phyloP scores from a whole-genome alignment of 2,113 vertebrate genomes.

The Brevimyrus niger region DNA sequence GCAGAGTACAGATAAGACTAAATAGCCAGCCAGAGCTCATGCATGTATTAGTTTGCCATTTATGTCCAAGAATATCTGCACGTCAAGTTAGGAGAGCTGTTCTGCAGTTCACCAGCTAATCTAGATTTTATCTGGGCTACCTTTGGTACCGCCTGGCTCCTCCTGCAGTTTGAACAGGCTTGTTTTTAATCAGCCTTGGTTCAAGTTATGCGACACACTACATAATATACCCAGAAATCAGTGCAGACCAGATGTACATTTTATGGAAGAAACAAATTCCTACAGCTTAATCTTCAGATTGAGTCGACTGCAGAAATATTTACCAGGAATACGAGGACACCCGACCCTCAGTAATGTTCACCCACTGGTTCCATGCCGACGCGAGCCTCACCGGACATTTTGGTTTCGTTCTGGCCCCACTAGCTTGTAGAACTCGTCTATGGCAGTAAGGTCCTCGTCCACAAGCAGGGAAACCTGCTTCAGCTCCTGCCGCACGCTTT shows the following conservation, averaged over 20 bases:
- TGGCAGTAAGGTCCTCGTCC: slow-evolving; percentile 69
- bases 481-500: slow-evolving; percentile 78
- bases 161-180: not conserved
- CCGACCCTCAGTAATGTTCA: not conserved
- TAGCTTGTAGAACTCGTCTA: slow-evolving; percentile 94
- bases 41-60: not conserved
- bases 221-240: not conserved
- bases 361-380: not conserved
- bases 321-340: not conserved
- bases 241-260: not conserved
- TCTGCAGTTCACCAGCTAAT: not conserved
- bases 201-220: not conserved
- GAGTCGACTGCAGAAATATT: not conserved
- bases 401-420: slow-evolving; percentile 88
- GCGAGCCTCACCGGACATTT: slow-evolving; percentile 67
- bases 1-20: not conserved
- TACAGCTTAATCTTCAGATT: not conserved
- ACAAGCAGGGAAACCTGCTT: slow-evolving; percentile 77
- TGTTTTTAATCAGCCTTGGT: not conserved
- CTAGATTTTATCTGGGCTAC: not conserved
- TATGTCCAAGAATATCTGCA: not conserved
- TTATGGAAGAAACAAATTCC: not conserved
- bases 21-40: not conserved
- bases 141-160: not conserved
- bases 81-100: not conserved